These are phyloP conservation scores for Parascotia fuliginaria DNA, from an alignment of 2,888 invertebrate species.

Conservation along the genomic window DNA sequence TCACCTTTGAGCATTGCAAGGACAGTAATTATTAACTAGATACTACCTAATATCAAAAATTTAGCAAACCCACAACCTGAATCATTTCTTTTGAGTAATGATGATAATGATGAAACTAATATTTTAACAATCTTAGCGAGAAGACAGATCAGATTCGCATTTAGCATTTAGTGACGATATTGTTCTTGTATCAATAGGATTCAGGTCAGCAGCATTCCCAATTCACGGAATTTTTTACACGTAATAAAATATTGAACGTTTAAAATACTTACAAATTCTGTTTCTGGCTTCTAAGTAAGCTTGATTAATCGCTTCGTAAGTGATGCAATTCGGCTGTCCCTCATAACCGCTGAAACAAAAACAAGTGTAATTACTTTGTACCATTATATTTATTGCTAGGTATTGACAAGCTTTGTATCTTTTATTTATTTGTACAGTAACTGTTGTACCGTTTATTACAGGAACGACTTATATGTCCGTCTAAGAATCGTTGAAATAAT, in stretches of 20 bases:
- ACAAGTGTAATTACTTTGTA: slow-evolving; percentile 15
- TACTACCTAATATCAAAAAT: no score
- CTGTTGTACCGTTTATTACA: slow-evolving; percentile 10
- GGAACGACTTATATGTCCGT: slow-evolving; percentile 5
- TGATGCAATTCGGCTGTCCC: slow-evolving; percentile 92
- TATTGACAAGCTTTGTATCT: neutral
- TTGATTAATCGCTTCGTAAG: slow-evolving; percentile 95
- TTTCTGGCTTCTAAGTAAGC: slow-evolving; percentile 95
- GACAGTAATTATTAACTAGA: no score
- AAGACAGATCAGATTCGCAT: no score
- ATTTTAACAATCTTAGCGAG: no score
- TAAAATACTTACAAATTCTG: slow-evolving; percentile 91
- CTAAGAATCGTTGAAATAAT: slow-evolving; percentile 10
- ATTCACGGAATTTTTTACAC: no score
- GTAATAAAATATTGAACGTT: neutral
- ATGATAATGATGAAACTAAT: no score
- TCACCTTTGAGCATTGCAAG: no score
- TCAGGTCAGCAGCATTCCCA: no score
- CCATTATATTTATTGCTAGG: slow-evolving; percentile 16
- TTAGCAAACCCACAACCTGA: no score
- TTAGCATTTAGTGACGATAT: no score
- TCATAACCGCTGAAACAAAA: slow-evolving; percentile 87
- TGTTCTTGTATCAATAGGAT: no score
- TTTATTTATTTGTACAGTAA: slow-evolving; percentile 19
- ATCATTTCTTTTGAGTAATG: no score